Conservation (phyloP, 2,888 invertebrate genomes). For the Troides oblongomaculatus region DNA sequence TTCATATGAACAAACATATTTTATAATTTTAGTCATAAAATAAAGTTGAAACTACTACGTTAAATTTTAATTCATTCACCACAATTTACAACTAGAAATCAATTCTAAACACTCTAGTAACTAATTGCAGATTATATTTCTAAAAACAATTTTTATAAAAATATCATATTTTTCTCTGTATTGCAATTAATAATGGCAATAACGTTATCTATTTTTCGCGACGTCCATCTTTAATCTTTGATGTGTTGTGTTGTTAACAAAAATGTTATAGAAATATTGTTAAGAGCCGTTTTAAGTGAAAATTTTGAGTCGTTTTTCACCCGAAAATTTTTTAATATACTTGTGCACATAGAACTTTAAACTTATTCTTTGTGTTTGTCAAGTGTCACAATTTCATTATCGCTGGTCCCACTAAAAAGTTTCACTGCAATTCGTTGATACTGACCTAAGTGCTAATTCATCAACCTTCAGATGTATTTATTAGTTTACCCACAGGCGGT, state of each 20-base stretch:
- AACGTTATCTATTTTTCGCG: conserved; percentile 60
- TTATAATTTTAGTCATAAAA: no score
- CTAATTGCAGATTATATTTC: background rate
- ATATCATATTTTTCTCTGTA: background rate
- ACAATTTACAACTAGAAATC: no score
- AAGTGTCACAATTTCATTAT: conserved; percentile 74
- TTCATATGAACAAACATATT: no score
- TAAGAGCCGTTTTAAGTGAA: conserved; percentile 33
- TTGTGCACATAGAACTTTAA: conserved; percentile 13
- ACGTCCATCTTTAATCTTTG: conserved; percentile 79
- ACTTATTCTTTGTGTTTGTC: conserved; percentile 45
- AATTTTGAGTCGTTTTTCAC: conserved; percentile 34
- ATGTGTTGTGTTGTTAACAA: conserved; percentile 74
- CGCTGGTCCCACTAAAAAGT: conserved; percentile 69
- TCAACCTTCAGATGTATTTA: conserved; percentile 65
- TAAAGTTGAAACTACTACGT: no score
- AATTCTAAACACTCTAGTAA: background rate
- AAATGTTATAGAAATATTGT: conserved; percentile 56
- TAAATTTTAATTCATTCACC: no score
- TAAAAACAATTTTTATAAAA: background rate
- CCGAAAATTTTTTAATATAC: conserved; percentile 40
- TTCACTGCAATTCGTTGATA: conserved; percentile 71
- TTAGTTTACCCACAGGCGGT: conserved; percentile 50
- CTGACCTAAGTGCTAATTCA: conserved; percentile 74
- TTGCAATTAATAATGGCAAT: conserved; percentile 46